Conservation (phyloP, 2,888 invertebrate species). For the Polia nebulosa region DNA sequence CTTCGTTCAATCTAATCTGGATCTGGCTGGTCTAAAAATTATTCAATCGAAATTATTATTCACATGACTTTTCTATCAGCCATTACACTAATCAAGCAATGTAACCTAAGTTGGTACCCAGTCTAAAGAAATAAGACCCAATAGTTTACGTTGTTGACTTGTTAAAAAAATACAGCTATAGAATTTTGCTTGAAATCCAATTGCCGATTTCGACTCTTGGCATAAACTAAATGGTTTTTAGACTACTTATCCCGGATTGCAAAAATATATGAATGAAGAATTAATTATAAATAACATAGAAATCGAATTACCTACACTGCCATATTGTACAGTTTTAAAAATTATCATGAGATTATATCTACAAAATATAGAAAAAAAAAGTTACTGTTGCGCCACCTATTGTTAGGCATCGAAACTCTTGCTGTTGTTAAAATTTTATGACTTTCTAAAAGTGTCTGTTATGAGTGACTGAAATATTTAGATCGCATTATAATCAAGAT, state of each 20-base stretch:
- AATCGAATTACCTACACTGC: slow-evolving; percentile 45
- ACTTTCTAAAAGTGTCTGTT: slow-evolving; percentile 38
- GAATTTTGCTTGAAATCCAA: neutral
- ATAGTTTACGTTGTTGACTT: neutral
- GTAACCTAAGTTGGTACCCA: neutral
- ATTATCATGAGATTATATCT: slow-evolving; percentile 29
- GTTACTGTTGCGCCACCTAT: slow-evolving; percentile 35
- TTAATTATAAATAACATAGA: neutral
- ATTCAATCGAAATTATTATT: neutral
- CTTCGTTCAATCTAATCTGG: neutral
- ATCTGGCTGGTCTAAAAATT: slow-evolving; percentile 5
- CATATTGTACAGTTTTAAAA: slow-evolving; percentile 43
- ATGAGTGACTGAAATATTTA: slow-evolving; percentile 7
- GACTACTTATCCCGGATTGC: neutral
- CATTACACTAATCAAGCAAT: neutral
- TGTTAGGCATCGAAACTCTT: slow-evolving; percentile 30
- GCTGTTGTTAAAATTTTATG: slow-evolving; percentile 19
- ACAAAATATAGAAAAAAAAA: slow-evolving; percentile 26
- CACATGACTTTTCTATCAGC: neutral
- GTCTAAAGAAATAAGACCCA: neutral
- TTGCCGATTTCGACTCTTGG: neutral
- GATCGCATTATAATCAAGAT: slow-evolving; percentile 17
- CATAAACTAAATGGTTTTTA: neutral
- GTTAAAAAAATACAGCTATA: neutral
- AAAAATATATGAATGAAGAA: slow-evolving; percentile 2